Conservation (phyloP, 2,113 vertebrate species). For the Platichthys flesus region DNA sequence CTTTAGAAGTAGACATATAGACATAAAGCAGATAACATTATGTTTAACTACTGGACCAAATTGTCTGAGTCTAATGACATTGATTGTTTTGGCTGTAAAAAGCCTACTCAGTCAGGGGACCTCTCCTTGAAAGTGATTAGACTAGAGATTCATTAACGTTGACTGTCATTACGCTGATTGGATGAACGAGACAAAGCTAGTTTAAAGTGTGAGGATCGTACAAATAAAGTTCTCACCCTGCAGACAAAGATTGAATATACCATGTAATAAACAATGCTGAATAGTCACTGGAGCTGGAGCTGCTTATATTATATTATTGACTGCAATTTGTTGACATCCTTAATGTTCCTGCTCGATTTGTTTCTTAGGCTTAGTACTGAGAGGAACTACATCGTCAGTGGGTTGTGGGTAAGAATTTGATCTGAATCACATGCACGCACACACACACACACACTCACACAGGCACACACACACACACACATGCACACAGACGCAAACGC, state of each 20-base stretch:
- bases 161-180: slow-evolving; percentile 34
- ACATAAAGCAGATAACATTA: background rate
- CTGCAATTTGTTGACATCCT: background rate
- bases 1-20: background rate
- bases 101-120: background rate
- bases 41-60: background rate
- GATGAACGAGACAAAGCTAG: slow-evolving; percentile 5
- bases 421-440: background rate
- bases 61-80: background rate
- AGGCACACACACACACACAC: background rate
- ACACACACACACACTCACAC: background rate
- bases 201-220: slow-evolving; percentile 20
- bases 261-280: background rate
- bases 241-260: background rate
- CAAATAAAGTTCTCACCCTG: slow-evolving; percentile 12
- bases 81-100: slow-evolving; percentile 24
- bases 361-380: background rate
- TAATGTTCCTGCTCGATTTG: background rate
- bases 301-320: background rate
- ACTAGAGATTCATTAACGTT: slow-evolving; percentile 28
- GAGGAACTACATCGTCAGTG: slow-evolving; percentile 3
- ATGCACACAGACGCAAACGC: background rate
- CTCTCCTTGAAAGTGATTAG: slow-evolving; percentile 26
- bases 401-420: background rate
- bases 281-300: background rate